phyloP scores from a whole-genome alignment of 1,140 invertebrate genomes.

The Drosophila littoralis region DNA sequence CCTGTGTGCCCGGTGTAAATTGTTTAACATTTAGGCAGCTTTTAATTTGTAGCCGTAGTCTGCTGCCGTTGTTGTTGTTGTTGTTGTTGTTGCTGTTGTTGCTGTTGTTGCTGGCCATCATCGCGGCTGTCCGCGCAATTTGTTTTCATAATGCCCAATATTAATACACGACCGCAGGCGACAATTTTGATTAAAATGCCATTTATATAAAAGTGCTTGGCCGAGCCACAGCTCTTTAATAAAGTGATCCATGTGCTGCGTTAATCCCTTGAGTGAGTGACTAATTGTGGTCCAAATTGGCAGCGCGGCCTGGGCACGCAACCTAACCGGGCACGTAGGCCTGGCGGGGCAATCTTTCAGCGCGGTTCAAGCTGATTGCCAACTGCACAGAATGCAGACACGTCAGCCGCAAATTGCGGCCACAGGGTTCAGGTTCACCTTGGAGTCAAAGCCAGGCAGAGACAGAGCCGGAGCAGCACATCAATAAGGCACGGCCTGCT shows the following conservation, averaged over 20 bases:
- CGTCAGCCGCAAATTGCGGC: constrained; percentile 68
- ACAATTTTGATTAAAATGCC: constrained; percentile 82
- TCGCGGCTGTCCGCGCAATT: constrained; percentile 58
- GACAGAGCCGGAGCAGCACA: constrained; percentile 22
- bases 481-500: constrained; percentile 30
- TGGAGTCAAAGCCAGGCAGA: constrained; percentile 16
- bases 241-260: constrained; percentile 54
- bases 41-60: constrained; percentile 60
- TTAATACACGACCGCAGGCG: constrained; percentile 68
- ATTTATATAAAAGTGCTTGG: constrained; percentile 54
- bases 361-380: constrained; percentile 75
- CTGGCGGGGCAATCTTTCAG: constrained; percentile 47
- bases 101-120: constrained; percentile 53
- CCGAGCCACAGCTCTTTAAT: constrained; percentile 41
- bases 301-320: constrained; percentile 17
- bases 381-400: constrained; percentile 29
- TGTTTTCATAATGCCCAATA: constrained; percentile 64
- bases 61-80: constrained; percentile 8
- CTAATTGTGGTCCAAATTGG: constrained; percentile 57
- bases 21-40: constrained; percentile 79
- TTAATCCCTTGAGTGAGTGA: constrained; percentile 58
- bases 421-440: constrained; percentile 54
- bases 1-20: constrained; percentile 61
- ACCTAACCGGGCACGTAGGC: constrained; percentile 50
- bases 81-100: constrained; percentile 29